These are phyloP conservation scores for Osedax fenrisi DNA, from an alignment of 2,888 invertebrate genomes.

Conservation along the genomic window DNA sequence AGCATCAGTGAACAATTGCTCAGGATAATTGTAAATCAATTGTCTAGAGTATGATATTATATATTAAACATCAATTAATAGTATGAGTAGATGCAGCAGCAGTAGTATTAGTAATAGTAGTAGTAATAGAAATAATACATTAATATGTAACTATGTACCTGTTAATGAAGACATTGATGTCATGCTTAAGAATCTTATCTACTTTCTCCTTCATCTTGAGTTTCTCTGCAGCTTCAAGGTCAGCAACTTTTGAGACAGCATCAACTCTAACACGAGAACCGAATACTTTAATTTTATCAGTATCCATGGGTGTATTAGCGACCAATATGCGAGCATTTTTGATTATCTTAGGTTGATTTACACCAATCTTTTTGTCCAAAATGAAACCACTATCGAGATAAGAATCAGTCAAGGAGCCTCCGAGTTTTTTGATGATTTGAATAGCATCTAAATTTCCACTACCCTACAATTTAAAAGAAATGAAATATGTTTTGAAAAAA, in stretches of 20 bases:
- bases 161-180: conserved; percentile 94
- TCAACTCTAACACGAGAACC: conserved; percentile 69
- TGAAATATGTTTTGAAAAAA: background rate
- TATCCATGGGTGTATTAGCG: conserved; percentile 99
- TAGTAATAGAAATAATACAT: no score
- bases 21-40: conserved; percentile 98
- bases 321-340: conserved; percentile 92
- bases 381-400: conserved; percentile 83
- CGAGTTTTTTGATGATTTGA: conserved; percentile 91
- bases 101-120: no score
- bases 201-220: conserved; percentile 99
- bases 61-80: no score
- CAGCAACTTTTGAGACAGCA: conserved; percentile 69
- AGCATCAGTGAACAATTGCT: conserved; percentile 94
- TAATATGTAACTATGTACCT: no score
- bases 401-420: conserved; percentile 81
- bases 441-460: conserved; percentile 68
- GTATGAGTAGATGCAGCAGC: no score
- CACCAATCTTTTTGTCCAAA: conserved; percentile 86
- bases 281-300: conserved; percentile 96
- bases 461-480: conserved; percentile 31
- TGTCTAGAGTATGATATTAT: conserved; percentile 59
- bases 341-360: conserved; percentile 87
- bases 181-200: conserved; percentile 80
- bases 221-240: conserved; percentile 90